Evolutionary conservation across 2,888 invertebrate genomes (phyloP).

Genomic region (Uloborus plumipes): DNA sequence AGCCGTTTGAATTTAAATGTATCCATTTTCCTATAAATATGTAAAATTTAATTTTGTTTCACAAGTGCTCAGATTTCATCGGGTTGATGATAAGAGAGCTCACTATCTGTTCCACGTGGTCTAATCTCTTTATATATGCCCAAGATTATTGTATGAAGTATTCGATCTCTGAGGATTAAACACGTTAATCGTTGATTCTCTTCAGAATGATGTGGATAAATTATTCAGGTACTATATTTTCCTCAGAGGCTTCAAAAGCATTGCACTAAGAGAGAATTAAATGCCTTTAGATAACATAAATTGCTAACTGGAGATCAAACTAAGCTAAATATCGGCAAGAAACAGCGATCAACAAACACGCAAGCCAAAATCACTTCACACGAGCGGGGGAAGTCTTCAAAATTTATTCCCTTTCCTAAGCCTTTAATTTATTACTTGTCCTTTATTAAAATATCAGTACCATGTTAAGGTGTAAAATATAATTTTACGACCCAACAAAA

Average conservation of each 20-base stretch:
- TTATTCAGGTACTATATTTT: conserved; percentile 35
- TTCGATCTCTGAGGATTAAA: conserved; percentile 42
- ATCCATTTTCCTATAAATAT: conserved; percentile 64
- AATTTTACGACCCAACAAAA: too few species aligned
- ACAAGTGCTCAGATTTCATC: conserved; percentile 43
- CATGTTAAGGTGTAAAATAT: not conserved
- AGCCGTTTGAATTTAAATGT: conserved; percentile 57
- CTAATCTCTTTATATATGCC: not conserved
- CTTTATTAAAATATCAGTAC: conserved; percentile 19
- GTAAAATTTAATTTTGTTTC: conserved; percentile 62
- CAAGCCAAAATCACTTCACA: not conserved
- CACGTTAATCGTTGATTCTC: conserved; percentile 51
- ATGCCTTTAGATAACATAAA: conserved; percentile 2
- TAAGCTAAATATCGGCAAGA: too few species aligned
- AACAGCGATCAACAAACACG: conserved; percentile 1
- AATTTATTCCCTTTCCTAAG: not conserved
- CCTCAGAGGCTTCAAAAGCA: not conserved
- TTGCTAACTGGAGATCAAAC: not conserved
- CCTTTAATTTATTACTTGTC: conserved; percentile 15
- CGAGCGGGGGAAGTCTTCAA: not conserved
- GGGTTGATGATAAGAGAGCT: conserved; percentile 39
- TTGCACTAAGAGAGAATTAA: conserved; percentile 12
- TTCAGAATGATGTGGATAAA: conserved; percentile 33
- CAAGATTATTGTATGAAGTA: too few species aligned
- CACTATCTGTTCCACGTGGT: conserved; percentile 27